Evolutionary conservation across 1,140 invertebrate genomes (phyloP).

Genomic region (Plectrocnemia conspersa): DNA sequence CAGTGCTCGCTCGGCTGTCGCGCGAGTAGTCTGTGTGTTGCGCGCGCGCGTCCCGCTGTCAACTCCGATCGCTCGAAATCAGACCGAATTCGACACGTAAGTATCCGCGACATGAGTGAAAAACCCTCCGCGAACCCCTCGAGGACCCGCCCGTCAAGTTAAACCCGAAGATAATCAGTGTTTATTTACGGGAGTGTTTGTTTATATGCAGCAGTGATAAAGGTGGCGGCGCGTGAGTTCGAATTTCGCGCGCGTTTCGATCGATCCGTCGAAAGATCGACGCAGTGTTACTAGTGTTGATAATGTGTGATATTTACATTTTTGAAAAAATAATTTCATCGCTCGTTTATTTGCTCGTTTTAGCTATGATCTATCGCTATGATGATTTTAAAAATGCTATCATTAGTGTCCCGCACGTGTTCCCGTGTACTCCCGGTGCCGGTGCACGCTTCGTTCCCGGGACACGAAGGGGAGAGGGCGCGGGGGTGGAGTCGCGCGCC

Average conservation of each 20-base stretch:
- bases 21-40: background rate
- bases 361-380: background rate
- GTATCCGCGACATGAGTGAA: background rate
- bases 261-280: too few species aligned
- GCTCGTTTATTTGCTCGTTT: background rate
- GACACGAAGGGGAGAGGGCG: conserved; percentile 11
- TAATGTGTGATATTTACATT: background rate
- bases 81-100: background rate
- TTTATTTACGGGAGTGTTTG: too few species aligned
- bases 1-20: background rate
- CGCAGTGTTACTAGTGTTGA: too few species aligned
- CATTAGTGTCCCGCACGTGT: background rate
- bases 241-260: too few species aligned
- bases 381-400: background rate
- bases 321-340: background rate
- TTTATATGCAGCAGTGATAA: too few species aligned
- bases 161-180: too few species aligned
- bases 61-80: background rate
- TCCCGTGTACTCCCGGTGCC: background rate
- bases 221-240: too few species aligned
- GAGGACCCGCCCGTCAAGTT: background rate
- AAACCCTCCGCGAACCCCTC: background rate
- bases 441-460: background rate
- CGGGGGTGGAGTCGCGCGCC: conserved; percentile 29
- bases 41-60: background rate